Conservation (phyloP, 2,888 invertebrate genomes). For the Muschampia plurimacula region DNA sequence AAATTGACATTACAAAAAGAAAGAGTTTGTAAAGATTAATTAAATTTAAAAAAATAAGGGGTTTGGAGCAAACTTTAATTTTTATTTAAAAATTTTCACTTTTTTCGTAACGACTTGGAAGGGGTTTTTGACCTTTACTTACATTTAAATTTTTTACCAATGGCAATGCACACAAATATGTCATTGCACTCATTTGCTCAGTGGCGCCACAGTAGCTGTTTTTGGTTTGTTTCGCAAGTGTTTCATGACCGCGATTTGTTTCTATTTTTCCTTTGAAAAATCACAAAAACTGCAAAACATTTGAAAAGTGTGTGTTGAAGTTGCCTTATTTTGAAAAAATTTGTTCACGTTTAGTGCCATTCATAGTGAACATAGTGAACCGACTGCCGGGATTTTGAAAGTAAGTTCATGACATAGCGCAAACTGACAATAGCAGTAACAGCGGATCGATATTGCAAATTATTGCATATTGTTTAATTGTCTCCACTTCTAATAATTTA, state of each 20-base stretch:
- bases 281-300: slow-evolving; percentile 51
- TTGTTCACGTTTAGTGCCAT: slow-evolving; percentile 31
- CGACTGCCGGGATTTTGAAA: slow-evolving; percentile 39
- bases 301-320: slow-evolving; percentile 45
- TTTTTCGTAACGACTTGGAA: not conserved
- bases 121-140: not conserved
- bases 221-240: slow-evolving; percentile 43
- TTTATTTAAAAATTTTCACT: not conserved
- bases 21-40: no score
- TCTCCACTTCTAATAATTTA: not conserved
- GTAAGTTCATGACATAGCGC: slow-evolving; percentile 52
- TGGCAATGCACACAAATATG: slow-evolving; percentile 34
- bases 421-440: slow-evolving; percentile 59
- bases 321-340: slow-evolving; percentile 33
- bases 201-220: slow-evolving; percentile 57
- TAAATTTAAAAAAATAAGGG: no score
- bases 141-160: slow-evolving; percentile 16
- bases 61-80: no score
- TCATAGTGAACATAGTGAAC: slow-evolving; percentile 20
- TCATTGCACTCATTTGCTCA: slow-evolving; percentile 36
- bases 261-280: slow-evolving; percentile 53
- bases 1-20: no score
- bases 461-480: not conserved
- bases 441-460: slow-evolving; percentile 77
- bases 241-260: slow-evolving; percentile 53